Evolutionary conservation across 2,113 vertebrate genomes (phyloP), one percentile per base, ranked within the genome.

Genomic region (Propithecus coquereli): DNA sequence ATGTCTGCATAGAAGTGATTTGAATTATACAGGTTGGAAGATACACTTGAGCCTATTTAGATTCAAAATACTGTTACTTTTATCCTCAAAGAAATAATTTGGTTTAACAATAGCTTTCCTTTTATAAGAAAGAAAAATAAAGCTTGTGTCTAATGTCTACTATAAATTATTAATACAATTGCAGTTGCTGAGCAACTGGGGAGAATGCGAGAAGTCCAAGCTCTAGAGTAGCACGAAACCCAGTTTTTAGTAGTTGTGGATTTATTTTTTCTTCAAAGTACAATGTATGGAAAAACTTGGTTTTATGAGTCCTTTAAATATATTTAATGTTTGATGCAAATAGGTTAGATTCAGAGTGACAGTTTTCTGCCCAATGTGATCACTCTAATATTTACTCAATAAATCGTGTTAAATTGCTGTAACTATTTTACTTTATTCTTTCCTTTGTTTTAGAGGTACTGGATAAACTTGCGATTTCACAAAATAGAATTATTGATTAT

Each of bases 171-270:
- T 97, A 97, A 97, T 96, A 9, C 79, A 86, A 91, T 90, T 81
- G 32, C 0, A 18, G 97, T 98, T 98, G 96, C 98, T 91, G 95
- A 95, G 97, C 97, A 98, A 98, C 98, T 1, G 5, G 83, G 70
- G 86, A 95, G 89, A 91, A 91, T 61, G 6, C 81, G 73, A 92
- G 5, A 95, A 87, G 74, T 95, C 79, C 71, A 97, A 93, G 83
- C 73, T 94, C 83, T 85, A 73, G 79, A 95, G 74, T 37, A 92
- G 54, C 20, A 93, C 86, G 0, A 52, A 87, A 17, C 37, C 3
- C 68, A 73, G 81, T 87, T 89, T 97, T 88, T 50, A 79, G 1
- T 94, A 96, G 83, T 32, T 84, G 18, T 34, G 5, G 25, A 81
- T 65, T 84, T 11, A 50, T 81, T 68, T 91, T 8, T 32, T 76